phyloP scores from a whole-genome alignment of 2,888 invertebrate species.

The Rhimphoctona megacephalus region DNA sequence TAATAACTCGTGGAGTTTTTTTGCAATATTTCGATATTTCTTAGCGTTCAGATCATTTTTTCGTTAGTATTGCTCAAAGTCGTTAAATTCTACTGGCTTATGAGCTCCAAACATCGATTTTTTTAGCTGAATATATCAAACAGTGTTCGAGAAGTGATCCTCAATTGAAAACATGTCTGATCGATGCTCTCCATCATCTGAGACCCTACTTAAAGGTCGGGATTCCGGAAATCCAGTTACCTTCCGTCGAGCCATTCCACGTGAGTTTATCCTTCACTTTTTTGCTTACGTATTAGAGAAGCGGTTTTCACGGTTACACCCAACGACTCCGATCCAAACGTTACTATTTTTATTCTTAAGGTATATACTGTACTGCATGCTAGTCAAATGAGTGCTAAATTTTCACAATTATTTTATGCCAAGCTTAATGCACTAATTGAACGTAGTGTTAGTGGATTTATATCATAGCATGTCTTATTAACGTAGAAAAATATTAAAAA shows the following conservation, averaged over 20 bases:
- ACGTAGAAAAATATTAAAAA: too few relatives aligned
- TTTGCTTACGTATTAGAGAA: neutral
- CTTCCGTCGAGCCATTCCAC: conserved; percentile 86
- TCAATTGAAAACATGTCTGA: conserved; percentile 83
- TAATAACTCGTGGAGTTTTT: neutral
- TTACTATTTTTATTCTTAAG: neutral
- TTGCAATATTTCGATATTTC: neutral
- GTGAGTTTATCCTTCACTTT: conserved; percentile 74
- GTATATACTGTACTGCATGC: too few relatives aligned
- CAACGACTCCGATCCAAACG: too few relatives aligned
- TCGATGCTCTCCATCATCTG: conserved; percentile 84
- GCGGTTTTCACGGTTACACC: neutral
- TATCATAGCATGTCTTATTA: too few relatives aligned
- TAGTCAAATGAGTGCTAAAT: too few relatives aligned
- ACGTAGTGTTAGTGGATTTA: too few relatives aligned
- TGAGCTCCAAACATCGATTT: conserved; percentile 5
- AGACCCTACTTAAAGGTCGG: conserved; percentile 84
- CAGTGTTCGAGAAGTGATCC: conserved; percentile 88
- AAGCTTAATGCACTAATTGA: too few relatives aligned
- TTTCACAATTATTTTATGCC: too few relatives aligned
- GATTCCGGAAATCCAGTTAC: conserved; percentile 86
- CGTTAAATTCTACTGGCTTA: neutral
- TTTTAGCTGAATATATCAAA: conserved; percentile 86
- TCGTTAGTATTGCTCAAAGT: neutral
- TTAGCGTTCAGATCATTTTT: neutral